Evolutionary conservation across 1,140 invertebrate genomes (phyloP), one percentile per base, ranked within the genome.

Genomic region (Drosophila murphyi): DNA sequence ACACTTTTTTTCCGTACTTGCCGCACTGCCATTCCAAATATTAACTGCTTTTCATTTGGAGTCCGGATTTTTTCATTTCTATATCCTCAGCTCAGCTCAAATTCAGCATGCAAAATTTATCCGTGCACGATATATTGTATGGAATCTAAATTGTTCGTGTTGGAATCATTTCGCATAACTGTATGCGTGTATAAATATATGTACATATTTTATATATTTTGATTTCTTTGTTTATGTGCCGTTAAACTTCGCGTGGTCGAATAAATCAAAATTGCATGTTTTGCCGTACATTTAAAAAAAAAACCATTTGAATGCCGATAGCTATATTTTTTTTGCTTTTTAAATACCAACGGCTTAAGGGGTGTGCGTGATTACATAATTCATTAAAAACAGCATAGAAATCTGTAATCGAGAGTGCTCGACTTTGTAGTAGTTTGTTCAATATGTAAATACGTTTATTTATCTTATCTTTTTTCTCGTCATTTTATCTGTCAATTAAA

Each of bases 21-120:
- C 31, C 45, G 45, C 59, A 54, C 12, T 35, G 31, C 41, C 32
- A 68, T 82, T 72, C 52, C 82, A 83, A 77, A 71, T 83, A 83
- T 87, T 69, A 87, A 82, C 83, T 79, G 80, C 72, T 80, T 77
- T 87, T 85, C 69, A 86, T 81, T 72, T 52, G 61, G 20, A 29
- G 2, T 20, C 20, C 37, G 51, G 3, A 3, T 34, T 51, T 74
- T 45, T 34, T 3, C 60, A 72, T 55, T 61, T 31, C 54, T 48
- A 31, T 12, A 8, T 10, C n/a, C 56, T 47, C 45, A 32, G n/a
- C 37, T 48, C 20, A 20, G 20, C 20, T 20, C 20, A 20, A 20
- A n/a, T 32, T 37, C 57, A 32, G 45, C 41, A 80, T 71, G 57
- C 8, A 68, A 63, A 64, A 76, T 74, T 56, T 57, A 71, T 85